Percentiles rank a stretch among this genome's conserved stretches.
Conservation (phyloP, 2,888 invertebrate species). For the Andrena minutula region DNA sequence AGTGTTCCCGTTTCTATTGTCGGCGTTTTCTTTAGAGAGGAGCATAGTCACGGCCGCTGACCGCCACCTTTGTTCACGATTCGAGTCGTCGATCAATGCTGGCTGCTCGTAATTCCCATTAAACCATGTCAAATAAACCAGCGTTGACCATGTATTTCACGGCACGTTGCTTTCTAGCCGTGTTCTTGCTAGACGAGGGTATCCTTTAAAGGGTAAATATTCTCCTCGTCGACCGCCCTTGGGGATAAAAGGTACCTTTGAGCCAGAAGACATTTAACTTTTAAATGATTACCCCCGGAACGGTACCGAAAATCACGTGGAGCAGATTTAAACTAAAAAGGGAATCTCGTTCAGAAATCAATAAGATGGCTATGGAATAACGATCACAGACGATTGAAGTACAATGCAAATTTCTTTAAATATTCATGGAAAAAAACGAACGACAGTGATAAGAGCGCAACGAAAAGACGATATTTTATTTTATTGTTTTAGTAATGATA, state of each 20-base stretch:
- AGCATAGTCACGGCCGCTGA: not conserved
- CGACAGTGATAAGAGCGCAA: not conserved
- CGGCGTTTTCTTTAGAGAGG: not conserved
- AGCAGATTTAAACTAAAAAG: not conserved
- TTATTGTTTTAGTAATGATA: not conserved
- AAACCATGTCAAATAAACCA: slow-evolving; percentile 12
- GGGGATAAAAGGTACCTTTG: not conserved
- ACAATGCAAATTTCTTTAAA: not conserved
- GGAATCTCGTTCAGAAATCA: not conserved
- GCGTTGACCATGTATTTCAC: slow-evolving; percentile 28
- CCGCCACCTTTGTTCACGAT: not conserved
- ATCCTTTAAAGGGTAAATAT: slow-evolving; percentile 20
- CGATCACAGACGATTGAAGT: not conserved
- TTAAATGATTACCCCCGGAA: slow-evolving; percentile 10
- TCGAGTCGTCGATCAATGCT: not conserved
- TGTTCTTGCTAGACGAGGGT: not conserved
- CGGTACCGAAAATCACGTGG: not conserved
- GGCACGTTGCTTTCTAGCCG: not conserved
- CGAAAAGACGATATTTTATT: not conserved
- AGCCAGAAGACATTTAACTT: slow-evolving; percentile 8
- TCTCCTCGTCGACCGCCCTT: not conserved
- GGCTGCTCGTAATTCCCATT: slow-evolving; percentile 8
- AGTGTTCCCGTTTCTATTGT: not conserved
- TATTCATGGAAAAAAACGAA: not conserved
- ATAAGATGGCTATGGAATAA: not conserved